A percentile compares a stretch with the other conserved stretches of the same genome.
Conservation (phyloP, 1,140 invertebrate genomes). For the Triops longicaudatus region DNA sequence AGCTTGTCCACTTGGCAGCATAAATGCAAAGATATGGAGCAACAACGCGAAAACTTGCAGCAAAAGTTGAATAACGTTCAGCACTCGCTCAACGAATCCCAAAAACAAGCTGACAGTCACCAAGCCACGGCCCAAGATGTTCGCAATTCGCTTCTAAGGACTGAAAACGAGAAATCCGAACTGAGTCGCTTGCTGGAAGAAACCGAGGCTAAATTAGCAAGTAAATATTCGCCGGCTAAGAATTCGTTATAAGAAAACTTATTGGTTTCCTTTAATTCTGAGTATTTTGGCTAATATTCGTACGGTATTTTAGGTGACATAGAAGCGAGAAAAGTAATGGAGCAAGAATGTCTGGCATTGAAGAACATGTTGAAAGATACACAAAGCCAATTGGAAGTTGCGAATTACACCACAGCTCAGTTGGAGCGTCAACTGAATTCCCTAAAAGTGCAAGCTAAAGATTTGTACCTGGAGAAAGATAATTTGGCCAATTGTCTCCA, state of each 20-base stretch:
- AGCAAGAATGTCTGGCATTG: neutral
- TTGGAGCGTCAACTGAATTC: neutral
- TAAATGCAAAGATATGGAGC: neutral
- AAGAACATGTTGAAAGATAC: neutral
- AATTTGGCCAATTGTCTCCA: neutral
- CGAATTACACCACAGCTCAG: neutral
- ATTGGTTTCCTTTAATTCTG: too few species aligned
- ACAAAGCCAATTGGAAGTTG: neutral
- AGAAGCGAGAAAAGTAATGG: neutral
- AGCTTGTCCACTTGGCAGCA: neutral
- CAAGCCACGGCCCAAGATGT: neutral
- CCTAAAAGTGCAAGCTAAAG: neutral
- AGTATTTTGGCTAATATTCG: too few species aligned
- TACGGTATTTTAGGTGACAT: neutral
- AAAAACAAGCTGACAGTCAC: neutral
- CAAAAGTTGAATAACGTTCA: neutral
- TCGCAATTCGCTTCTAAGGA: neutral
- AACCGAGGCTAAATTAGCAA: neutral
- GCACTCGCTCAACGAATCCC: neutral
- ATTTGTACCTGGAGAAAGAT: neutral
- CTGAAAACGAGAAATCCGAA: neutral
- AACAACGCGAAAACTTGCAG: neutral
- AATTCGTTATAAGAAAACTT: too few species aligned
- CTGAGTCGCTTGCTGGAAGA: neutral
- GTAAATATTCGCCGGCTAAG: too few species aligned